These are phyloP conservation scores for Pycnomerus fuliginosus DNA, from an alignment of 2,888 invertebrate species.

Conservation along the genomic window DNA sequence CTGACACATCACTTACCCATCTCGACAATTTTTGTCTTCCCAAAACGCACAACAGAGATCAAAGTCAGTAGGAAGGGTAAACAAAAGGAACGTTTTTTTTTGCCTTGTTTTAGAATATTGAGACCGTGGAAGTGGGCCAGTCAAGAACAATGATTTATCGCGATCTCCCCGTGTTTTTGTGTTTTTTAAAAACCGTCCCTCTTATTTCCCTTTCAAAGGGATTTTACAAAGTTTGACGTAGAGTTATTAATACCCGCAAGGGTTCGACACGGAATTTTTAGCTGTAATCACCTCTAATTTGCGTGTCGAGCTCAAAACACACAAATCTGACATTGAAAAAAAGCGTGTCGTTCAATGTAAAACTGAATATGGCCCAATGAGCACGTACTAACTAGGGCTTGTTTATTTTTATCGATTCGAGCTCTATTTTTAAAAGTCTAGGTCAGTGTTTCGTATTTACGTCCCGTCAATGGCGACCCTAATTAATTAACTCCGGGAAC, in stretches of 20 bases:
- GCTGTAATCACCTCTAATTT: neutral
- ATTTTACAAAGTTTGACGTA: conserved; percentile 3
- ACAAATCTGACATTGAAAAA: conserved; percentile 7
- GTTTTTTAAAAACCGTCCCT: conserved; percentile 5
- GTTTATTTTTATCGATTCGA: conserved; percentile 23
- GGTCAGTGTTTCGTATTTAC: conserved; percentile 26
- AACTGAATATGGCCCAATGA: conserved; percentile 16
- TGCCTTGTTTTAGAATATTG: conserved; percentile 21
- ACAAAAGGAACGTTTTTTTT: conserved; percentile 19
- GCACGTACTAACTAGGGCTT: conserved; percentile 17
- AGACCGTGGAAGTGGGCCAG: conserved; percentile 21
- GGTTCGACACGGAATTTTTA: neutral
- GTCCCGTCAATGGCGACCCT: no score
- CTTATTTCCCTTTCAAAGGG: conserved; percentile 5
- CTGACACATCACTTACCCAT: no score
- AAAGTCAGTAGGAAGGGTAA: conserved; percentile 22
- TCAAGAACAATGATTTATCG: conserved; percentile 28
- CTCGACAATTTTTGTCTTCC: no score
- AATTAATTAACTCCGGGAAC: no score
- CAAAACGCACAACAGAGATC: conserved; percentile 30
- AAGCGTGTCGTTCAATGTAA: conserved; percentile 7
- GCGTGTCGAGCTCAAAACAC: conserved; percentile 1
- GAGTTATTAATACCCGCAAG: neutral
- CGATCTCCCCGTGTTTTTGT: conserved; percentile 4
- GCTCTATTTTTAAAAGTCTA: conserved; percentile 24